These are phyloP conservation scores for Ailuropoda melanoleuca DNA, from an alignment of 2,113 vertebrate genomes.

Conservation along the genomic window DNA sequence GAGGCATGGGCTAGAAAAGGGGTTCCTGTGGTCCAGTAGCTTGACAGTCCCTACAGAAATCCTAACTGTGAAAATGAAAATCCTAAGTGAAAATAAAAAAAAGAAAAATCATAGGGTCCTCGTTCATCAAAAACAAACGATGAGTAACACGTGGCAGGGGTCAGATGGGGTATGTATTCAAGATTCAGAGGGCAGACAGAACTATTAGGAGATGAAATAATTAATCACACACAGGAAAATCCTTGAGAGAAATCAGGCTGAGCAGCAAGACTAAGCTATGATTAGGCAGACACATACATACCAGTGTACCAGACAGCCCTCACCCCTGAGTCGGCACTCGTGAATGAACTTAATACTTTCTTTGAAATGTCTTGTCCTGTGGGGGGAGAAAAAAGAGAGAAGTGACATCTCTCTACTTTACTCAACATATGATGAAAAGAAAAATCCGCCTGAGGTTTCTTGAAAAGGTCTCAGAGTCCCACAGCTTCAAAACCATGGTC, in stretches of 20 bases:
- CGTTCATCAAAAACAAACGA: background rate
- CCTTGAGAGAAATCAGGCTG: background rate
- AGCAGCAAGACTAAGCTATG: background rate
- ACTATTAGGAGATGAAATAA: background rate
- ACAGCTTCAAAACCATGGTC: background rate
- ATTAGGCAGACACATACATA: slow-evolving; percentile 75
- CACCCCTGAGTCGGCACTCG: slow-evolving; percentile 92
- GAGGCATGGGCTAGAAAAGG: slow-evolving; percentile 1
- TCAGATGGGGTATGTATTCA: background rate
- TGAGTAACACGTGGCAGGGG: background rate
- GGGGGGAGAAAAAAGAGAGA: slow-evolving; percentile 62
- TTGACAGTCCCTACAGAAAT: background rate
- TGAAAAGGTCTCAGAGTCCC: background rate
- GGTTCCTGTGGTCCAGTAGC: background rate
- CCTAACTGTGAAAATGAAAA: slow-evolving; percentile 20
- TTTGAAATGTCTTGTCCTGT: slow-evolving; percentile 94
- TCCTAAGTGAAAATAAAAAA: background rate
- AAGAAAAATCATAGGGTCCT: background rate
- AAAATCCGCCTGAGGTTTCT: background rate
- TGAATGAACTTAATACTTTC: slow-evolving; percentile 96
- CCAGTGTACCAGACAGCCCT: slow-evolving; percentile 96
- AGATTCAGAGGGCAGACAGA: background rate
- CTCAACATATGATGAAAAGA: slow-evolving; percentile 56
- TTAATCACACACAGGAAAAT: background rate
- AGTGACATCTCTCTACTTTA: slow-evolving; percentile 68